Evolutionary conservation across 2,888 invertebrate species (phyloP).

Genomic region (Cryptophagus acutangulus): DNA sequence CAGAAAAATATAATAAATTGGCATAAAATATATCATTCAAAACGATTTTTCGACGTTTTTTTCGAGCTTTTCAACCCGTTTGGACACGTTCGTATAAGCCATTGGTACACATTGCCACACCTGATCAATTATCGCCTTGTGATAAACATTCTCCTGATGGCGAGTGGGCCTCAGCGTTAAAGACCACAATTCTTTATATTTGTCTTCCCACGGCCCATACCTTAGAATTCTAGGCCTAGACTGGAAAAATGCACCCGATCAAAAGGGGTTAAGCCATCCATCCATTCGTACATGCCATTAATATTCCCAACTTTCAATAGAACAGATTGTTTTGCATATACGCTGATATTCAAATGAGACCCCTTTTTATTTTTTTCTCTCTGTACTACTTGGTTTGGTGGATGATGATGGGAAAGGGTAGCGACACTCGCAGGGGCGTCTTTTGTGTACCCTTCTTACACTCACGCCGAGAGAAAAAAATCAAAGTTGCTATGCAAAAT

Average conservation of each 20-base stretch:
- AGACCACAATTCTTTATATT: not conserved
- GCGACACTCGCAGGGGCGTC: not conserved
- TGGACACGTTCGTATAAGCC: no score
- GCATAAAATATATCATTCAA: no score
- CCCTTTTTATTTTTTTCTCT: not conserved
- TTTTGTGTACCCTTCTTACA: not conserved
- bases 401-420: constrained; percentile 4
- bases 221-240: not conserved
- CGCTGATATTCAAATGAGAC: constrained; percentile 2
- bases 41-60: no score
- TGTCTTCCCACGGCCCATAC: constrained; percentile 4
- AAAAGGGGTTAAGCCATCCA: not conserved
- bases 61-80: no score
- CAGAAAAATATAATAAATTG: no score
- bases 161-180: constrained; percentile 30
- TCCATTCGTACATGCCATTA: no score
- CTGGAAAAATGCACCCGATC: not conserved
- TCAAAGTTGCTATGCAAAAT: no score
- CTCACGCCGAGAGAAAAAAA: not conserved
- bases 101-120: constrained; percentile 27
- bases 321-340: constrained; percentile 5
- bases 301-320: no score
- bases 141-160: constrained; percentile 34
- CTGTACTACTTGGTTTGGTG: not conserved
- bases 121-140: constrained; percentile 39